Percentiles rank a stretch among this genome's conserved stretches.
Evolutionary conservation across 2,797 vertebrate species (phyloP).

Genomic region (Sciaenops ocellatus): DNA sequence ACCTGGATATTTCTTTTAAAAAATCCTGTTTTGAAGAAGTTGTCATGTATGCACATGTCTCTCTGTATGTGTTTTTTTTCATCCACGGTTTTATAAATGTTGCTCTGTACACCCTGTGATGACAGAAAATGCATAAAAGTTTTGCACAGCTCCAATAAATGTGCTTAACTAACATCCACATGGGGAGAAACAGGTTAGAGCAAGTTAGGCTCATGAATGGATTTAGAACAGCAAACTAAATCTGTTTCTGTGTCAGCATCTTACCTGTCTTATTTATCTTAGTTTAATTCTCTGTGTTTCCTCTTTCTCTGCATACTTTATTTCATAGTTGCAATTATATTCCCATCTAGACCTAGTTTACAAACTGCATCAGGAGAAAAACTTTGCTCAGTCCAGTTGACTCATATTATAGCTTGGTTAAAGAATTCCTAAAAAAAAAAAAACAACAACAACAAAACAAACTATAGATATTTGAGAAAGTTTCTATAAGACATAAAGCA

Average conservation of each 20-base stretch:
- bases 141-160: neutral
- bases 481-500: neutral
- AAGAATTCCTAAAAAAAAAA: neutral
- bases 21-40: neutral
- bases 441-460: too few species aligned
- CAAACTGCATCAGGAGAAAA: neutral
- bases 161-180: conserved; percentile 1
- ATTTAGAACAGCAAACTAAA: conserved; percentile 30
- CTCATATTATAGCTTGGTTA: neutral
- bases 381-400: neutral
- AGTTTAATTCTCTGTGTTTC: neutral
- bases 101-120: neutral
- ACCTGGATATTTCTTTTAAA: neutral
- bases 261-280: conserved; percentile 9
- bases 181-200: neutral
- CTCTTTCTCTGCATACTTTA: neutral
- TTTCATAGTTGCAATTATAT: neutral
- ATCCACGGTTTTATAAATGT: neutral
- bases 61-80: neutral
- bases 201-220: conserved; percentile 4
- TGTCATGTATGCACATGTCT: neutral
- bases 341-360: neutral
- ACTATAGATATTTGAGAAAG: neutral
- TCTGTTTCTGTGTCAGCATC: conserved; percentile 25
- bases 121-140: conserved; percentile 1